Percentiles rank a stretch among this genome's conserved stretches.
These are phyloP conservation scores for Leontopithecus rosalia DNA, from an alignment of 2,797 vertebrate genomes.

Conservation along the genomic window DNA sequence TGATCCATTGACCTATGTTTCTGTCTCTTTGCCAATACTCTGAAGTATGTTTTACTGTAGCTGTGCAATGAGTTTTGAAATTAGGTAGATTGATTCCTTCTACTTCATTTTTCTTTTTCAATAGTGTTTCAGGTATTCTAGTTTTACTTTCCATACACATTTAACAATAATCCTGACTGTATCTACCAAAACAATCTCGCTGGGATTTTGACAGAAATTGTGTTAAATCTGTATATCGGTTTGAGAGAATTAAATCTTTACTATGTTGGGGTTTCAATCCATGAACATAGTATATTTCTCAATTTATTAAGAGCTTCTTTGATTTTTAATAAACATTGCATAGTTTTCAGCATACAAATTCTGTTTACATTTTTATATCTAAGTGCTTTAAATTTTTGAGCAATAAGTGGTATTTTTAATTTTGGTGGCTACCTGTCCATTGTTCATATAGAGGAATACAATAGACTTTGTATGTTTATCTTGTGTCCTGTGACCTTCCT, in stretches of 20 bases:
- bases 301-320: neutral
- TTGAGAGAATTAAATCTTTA: constrained; percentile 22
- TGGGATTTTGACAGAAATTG: neutral
- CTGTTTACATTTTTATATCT: neutral
- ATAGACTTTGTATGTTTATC: neutral
- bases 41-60: neutral
- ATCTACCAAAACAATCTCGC: neutral
- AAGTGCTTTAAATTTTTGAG: neutral
- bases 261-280: neutral
- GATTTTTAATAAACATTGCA: neutral
- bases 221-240: neutral
- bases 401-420: neutral
- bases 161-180: neutral
- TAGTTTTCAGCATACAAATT: neutral
- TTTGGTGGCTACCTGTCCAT: neutral
- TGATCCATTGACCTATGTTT: neutral
- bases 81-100: neutral
- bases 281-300: neutral
- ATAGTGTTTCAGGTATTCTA: neutral
- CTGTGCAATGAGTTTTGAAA: neutral
- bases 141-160: neutral
- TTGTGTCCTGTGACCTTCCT: neutral
- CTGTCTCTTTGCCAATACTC: neutral
- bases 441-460: neutral
- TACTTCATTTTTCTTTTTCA: constrained; percentile 9